Percentiles rank a stretch among this genome's conserved stretches.
phyloP scores from a whole-genome alignment of 2,113 vertebrate species.

The Hippolais icterina region DNA sequence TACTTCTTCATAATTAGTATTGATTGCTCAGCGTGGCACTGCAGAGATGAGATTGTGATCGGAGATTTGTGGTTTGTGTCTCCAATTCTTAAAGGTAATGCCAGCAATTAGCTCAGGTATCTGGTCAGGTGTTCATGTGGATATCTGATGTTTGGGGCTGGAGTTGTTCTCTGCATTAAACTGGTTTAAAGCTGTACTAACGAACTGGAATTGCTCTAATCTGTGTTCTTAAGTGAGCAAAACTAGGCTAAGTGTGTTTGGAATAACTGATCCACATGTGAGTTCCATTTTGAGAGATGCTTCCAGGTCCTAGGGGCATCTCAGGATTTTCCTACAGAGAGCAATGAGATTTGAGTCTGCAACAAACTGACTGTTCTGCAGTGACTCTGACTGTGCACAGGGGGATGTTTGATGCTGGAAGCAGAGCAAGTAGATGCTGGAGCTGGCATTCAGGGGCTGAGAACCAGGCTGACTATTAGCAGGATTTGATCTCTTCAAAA shows the following conservation, averaged over 20 bases:
- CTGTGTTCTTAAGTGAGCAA: background rate
- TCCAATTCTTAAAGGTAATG: background rate
- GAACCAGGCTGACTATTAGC: background rate
- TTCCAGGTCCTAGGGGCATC: background rate
- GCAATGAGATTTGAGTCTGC: background rate
- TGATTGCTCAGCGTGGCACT: background rate
- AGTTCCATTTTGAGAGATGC: background rate
- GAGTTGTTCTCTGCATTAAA: background rate
- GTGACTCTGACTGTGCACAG: fast-evolving
- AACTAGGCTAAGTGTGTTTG: background rate
- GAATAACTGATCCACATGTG: fast-evolving
- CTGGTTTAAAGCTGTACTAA: background rate
- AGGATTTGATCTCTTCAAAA: background rate
- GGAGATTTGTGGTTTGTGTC: background rate
- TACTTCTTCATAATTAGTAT: slow-evolving; percentile 27
- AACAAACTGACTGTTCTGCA: background rate
- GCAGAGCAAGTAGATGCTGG: background rate
- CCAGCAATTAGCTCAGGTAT: background rate
- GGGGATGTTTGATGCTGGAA: background rate
- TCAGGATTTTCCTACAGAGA: background rate
- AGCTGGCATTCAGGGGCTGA: background rate
- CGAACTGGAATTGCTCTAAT: background rate
- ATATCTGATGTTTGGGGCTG: background rate
- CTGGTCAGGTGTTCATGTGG: background rate
- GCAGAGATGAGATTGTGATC: background rate